Percentiles rank a stretch among this genome's conserved stretches.
Evolutionary conservation across 1,140 invertebrate genomes (phyloP).

Genomic region (Heliconius melpomene): DNA sequence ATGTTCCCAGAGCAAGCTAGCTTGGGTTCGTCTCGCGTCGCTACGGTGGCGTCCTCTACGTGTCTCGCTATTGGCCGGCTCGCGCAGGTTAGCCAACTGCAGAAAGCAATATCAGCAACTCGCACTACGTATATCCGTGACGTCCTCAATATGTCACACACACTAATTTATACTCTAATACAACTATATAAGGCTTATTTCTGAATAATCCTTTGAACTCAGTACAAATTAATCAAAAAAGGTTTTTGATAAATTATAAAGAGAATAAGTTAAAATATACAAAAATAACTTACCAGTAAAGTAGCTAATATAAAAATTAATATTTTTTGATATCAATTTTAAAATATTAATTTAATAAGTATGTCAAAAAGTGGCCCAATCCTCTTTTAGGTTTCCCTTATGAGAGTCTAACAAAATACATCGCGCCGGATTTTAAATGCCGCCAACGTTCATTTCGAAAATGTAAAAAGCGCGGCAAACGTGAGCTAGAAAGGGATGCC

Average conservation of each 20-base stretch:
- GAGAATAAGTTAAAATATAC: conserved; percentile 47
- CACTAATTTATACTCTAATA: conserved; percentile 45
- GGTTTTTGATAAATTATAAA: conserved; percentile 55
- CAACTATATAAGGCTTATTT: conserved; percentile 26
- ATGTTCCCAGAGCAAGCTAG: conserved; percentile 78
- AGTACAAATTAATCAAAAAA: conserved; percentile 71
- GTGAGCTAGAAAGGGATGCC: conserved; percentile 75
- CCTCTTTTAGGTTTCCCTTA: conserved; percentile 68
- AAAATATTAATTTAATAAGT: conserved; percentile 68
- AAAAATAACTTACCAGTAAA: conserved; percentile 46
- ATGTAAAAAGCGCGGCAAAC: conserved; percentile 77
- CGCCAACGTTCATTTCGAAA: conserved; percentile 77
- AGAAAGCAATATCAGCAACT: conserved; percentile 49
- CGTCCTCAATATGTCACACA: conserved; percentile 42
- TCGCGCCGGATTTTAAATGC: conserved; percentile 78
- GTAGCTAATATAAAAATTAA: conserved; percentile 41
- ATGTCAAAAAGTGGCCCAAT: conserved; percentile 74
- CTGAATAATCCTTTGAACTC: conserved; percentile 35
- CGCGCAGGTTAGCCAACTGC: conserved; percentile 61
- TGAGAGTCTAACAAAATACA: conserved; percentile 69
- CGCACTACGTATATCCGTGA: conserved; percentile 79
- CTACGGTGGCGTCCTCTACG: conserved; percentile 73
- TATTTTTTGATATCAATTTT: conserved; percentile 53
- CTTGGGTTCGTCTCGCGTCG: conserved; percentile 78
- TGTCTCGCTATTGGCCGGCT: conserved; percentile 61